phyloP scores from a whole-genome alignment of 2,797 vertebrate genomes.

The Botia almorhae region DNA sequence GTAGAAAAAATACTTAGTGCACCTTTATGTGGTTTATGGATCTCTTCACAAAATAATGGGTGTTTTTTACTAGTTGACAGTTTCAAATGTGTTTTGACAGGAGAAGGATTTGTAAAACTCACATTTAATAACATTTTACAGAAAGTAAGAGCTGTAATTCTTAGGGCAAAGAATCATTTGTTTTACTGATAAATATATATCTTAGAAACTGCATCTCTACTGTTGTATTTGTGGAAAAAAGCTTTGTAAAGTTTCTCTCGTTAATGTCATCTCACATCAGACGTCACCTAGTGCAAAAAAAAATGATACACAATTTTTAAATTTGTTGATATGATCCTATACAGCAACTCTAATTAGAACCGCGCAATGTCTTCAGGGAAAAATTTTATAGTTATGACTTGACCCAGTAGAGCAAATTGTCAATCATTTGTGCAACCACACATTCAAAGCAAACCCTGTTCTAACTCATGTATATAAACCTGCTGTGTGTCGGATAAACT shows the following conservation, averaged over 20 bases:
- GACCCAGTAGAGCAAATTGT: slow-evolving; percentile 77
- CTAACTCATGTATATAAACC: slow-evolving; percentile 55
- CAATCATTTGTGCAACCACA: slow-evolving; percentile 74
- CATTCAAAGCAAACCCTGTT: slow-evolving; percentile 62
- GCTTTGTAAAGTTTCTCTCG: slow-evolving; percentile 71
- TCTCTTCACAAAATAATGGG: slow-evolving; percentile 54
- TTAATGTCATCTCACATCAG: slow-evolving; percentile 68
- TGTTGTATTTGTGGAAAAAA: slow-evolving; percentile 65
- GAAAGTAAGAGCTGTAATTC: slow-evolving; percentile 31
- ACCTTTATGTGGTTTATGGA: slow-evolving; percentile 70
- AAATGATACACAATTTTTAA: slow-evolving; percentile 79
- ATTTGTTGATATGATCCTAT: slow-evolving; percentile 78
- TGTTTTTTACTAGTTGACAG: slow-evolving; percentile 45
- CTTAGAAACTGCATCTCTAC: slow-evolving; percentile 58
- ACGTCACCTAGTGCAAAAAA: slow-evolving; percentile 72
- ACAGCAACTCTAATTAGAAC: slow-evolving; percentile 76
- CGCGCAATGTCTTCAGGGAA: slow-evolving; percentile 74
- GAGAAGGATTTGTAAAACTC: slow-evolving; percentile 39
- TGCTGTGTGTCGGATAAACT: slow-evolving; percentile 48
- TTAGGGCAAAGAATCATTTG: background rate
- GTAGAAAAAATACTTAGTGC: slow-evolving; percentile 58
- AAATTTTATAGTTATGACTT: slow-evolving; percentile 69
- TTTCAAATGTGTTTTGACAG: slow-evolving; percentile 58
- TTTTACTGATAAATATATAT: slow-evolving; percentile 33
- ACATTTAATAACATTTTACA: slow-evolving; percentile 26